Evolutionary conservation across 2,888 invertebrate genomes (phyloP).

Genomic region (Hartigia nigra): DNA sequence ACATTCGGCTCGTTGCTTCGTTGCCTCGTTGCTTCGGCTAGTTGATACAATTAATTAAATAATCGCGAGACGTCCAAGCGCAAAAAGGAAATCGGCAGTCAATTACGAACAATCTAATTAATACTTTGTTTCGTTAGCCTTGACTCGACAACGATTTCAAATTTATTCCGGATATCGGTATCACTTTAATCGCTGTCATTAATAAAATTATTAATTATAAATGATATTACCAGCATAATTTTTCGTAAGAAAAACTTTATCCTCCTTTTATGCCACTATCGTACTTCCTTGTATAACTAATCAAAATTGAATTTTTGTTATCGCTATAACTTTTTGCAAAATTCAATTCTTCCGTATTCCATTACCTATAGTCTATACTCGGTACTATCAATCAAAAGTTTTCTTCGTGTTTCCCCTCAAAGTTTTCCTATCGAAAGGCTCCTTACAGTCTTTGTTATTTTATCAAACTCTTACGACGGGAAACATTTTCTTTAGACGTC

Average conservation of each 20-base stretch:
- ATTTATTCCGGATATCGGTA: slow-evolving; percentile 51
- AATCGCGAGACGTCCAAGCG: slow-evolving; percentile 19
- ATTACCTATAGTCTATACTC: neutral
- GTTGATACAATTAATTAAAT: slow-evolving; percentile 64
- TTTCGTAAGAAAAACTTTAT: neutral
- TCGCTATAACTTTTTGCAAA: neutral
- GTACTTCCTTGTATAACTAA: neutral
- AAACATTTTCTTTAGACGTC: neutral
- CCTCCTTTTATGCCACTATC: neutral
- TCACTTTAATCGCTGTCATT: slow-evolving; percentile 32
- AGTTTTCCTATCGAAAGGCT: neutral
- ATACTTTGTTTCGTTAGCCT: slow-evolving; percentile 16
- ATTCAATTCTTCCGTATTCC: neutral
- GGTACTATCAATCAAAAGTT: neutral
- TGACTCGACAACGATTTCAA: slow-evolving; percentile 30
- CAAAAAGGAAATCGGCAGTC: neutral
- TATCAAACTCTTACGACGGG: neutral
- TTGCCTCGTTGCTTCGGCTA: neutral
- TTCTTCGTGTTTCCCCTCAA: neutral
- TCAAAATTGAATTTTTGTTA: neutral
- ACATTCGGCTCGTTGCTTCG: slow-evolving; percentile 55
- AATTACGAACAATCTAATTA: slow-evolving; percentile 45
- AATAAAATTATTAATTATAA: neutral
- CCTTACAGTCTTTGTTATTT: neutral
- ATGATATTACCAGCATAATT: neutral